Base-by-base conservation (phyloP, 2,888 invertebrate species). In the Heliconius aoede region DNA sequence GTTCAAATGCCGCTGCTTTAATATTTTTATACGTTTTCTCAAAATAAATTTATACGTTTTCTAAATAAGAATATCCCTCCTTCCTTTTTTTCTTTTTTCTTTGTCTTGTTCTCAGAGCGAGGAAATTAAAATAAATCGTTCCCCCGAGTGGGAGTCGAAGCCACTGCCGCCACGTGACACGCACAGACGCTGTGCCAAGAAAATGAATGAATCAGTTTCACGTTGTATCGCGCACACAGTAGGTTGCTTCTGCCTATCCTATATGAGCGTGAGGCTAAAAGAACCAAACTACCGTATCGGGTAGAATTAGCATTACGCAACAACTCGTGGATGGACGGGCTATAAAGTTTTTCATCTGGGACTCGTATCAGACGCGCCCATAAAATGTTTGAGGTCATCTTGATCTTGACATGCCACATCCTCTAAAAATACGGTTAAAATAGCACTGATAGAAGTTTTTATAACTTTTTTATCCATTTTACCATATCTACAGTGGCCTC, bases 311-410 rank as follows among this genome's bases (percentile, higher is more conserved):
- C 55, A 28, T 62, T 72, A 76, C 36, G 58, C 62, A 76, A 40
- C 72, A 9, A 21, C 60, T 40, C 65, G 26, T 21, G 60, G 36
- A 72, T 40, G 40, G 2, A 72, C 55, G 7, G 7, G 60, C 61
- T 28, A 82, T 82, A 82, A 81, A 82, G 61, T 75, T 80, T 78
- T 76, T 73, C 80, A 81, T 76, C 73, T 32, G 76, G 74, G 79
- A 74, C 78, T 65, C 62, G 55, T 76, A 80, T 81, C 81, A 79
- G 77, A 80, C 76, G 77, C 73, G 78, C 75, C 75, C 79, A 80
- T 78, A 81, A 79, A 81, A 78, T 30, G 74, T 72, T 72, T 76
- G 72, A 73, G 71, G 68, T 71, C 77, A 69, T 76, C 67, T 72
- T 62, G 71, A 72, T 76, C 76, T 72, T 65, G 58, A 76, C 64